These are phyloP conservation scores for Tonatia bakeri DNA, from an alignment of 2,113 vertebrate species.

Conservation along the genomic window DNA sequence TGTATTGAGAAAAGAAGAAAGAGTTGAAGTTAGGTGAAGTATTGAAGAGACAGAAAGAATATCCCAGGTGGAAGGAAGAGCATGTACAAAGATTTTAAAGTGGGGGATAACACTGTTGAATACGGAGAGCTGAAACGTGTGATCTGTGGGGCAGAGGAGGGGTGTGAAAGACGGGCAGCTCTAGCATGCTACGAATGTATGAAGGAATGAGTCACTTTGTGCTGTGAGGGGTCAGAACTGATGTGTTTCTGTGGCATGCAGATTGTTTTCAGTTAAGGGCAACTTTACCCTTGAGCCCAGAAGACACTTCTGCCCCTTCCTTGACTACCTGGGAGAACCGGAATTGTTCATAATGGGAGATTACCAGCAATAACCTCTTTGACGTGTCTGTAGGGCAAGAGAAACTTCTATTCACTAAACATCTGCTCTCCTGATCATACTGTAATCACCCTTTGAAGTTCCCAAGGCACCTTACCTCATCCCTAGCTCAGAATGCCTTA, in stretches of 20 bases:
- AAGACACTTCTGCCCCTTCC: neutral
- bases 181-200: neutral
- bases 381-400: neutral
- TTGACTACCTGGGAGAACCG: neutral
- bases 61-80: neutral
- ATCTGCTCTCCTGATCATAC: neutral
- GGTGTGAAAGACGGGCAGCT: neutral
- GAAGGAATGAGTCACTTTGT: neutral
- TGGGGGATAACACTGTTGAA: neutral
- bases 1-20: neutral
- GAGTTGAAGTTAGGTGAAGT: neutral
- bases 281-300: neutral
- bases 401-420: neutral
- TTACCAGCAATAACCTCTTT: neutral
- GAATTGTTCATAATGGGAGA: neutral
- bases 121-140: neutral
- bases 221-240: neutral
- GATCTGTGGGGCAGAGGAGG: neutral
- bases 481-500: neutral
- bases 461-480: neutral
- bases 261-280: neutral
- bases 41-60: neutral
- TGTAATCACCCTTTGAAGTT: neutral
- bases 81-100: neutral
- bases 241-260: neutral